Conservation (phyloP, 2,888 invertebrate species). For the Leptinotarsa haldemani region DNA sequence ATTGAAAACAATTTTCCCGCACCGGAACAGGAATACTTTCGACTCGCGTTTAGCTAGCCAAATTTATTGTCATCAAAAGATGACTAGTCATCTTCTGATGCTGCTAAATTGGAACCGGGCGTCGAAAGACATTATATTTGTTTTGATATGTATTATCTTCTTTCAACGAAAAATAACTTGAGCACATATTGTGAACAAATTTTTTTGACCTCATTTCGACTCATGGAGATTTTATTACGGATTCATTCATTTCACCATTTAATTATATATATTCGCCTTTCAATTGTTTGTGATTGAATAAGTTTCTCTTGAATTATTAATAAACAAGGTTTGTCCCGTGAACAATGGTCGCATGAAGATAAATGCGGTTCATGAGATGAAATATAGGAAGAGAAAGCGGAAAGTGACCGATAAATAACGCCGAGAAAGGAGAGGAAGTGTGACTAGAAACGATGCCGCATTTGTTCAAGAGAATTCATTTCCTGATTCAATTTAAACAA, state of each 20-base stretch:
- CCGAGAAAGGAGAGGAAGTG: conserved; percentile 63
- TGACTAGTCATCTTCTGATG: too few relatives aligned
- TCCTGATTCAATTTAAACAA: conserved; percentile 66
- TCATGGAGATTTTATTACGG: not conserved
- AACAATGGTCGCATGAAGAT: conserved; percentile 3
- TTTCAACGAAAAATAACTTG: too few relatives aligned
- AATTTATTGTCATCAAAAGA: too few relatives aligned
- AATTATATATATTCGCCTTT: not conserved
- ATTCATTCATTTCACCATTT: not conserved
- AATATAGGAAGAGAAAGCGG: conserved; percentile 56
- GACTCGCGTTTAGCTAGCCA: too few relatives aligned
- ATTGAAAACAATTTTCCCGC: too few relatives aligned
- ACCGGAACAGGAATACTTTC: too few relatives aligned
- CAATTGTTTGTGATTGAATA: not conserved
- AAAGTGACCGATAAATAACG: conserved; percentile 64
- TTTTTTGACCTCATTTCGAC: too few relatives aligned
- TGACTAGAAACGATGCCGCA: conserved; percentile 60
- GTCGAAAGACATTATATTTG: too few relatives aligned
- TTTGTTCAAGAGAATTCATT: conserved; percentile 65
- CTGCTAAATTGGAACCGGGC: too few relatives aligned
- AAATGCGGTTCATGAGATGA: conserved; percentile 34
- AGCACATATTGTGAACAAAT: too few relatives aligned
- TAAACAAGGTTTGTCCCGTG: conserved; percentile 18
- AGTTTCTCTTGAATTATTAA: not conserved
- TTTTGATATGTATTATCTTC: too few relatives aligned